Evolutionary conservation across 2,113 vertebrate species (phyloP).

Genomic region (Uria aalge): DNA sequence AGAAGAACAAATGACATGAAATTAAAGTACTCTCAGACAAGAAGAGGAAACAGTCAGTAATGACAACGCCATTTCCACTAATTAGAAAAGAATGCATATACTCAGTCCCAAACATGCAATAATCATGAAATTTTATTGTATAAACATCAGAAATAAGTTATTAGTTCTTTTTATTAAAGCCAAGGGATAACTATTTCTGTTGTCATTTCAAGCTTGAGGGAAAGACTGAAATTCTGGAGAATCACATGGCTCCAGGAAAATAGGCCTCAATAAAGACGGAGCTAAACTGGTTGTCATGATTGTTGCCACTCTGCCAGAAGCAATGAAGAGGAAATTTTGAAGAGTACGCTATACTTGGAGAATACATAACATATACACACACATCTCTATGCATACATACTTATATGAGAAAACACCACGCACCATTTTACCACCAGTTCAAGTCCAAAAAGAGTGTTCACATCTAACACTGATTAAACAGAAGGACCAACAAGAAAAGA

Average conservation of each 20-base stretch:
- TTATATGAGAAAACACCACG: neutral
- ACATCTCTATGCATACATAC: neutral
- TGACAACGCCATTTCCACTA: neutral
- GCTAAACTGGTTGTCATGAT: neutral
- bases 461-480: neutral
- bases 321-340: neutral
- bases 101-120: conserved; percentile 10
- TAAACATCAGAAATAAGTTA: conserved; percentile 25
- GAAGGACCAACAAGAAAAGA: neutral
- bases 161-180: conserved; percentile 5
- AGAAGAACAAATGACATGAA: neutral
- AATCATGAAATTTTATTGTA: neutral
- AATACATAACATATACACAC: neutral
- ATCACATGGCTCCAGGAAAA: neutral
- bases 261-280: neutral
- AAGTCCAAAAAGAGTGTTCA: neutral
- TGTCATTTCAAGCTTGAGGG: conserved; percentile 18
- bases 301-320: neutral
- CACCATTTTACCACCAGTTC: neutral
- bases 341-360: neutral
- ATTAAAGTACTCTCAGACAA: neutral
- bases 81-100: conserved; percentile 32
- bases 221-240: neutral
- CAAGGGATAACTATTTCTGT: neutral
- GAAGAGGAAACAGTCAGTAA: neutral